Evolutionary conservation across 2,888 invertebrate species (phyloP).

Genomic region (Incurvaria masculella): DNA sequence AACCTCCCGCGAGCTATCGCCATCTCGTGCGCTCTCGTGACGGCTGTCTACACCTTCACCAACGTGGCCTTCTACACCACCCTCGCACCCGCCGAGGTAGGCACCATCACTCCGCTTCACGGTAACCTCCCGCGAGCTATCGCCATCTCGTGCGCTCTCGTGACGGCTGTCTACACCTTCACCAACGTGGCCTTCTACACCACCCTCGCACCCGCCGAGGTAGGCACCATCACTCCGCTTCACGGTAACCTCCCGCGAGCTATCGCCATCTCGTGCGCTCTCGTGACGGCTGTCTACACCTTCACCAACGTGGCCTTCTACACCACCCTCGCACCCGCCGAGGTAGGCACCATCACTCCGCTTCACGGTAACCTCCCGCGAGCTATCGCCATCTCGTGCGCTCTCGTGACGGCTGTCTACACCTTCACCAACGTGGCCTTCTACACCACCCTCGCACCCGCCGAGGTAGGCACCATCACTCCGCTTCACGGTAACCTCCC

Average conservation of each 20-base stretch:
- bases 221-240: no score
- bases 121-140: no score
- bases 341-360: no score
- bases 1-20: slow-evolving; percentile 92
- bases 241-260: no score
- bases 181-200: slow-evolving; percentile 98
- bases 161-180: slow-evolving; percentile 92
- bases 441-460: slow-evolving; percentile 90
- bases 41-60: slow-evolving; percentile 90
- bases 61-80: slow-evolving; percentile 98
- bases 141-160: slow-evolving; percentile 90
- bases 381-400: slow-evolving; percentile 96
- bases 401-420: slow-evolving; percentile 92
- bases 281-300: slow-evolving; percentile 94
- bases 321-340: slow-evolving; percentile 87
- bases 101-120: no score
- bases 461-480: slow-evolving; percentile 80
- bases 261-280: slow-evolving; percentile 90
- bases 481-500: no score
- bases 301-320: slow-evolving; percentile 96
- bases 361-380: no score
- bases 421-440: slow-evolving; percentile 95
- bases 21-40: slow-evolving; percentile 92
- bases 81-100: slow-evolving; percentile 84
- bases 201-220: slow-evolving; percentile 87